Conservation (phyloP, 2,797 vertebrate species). For the Taeniopygia guttata region DNA sequence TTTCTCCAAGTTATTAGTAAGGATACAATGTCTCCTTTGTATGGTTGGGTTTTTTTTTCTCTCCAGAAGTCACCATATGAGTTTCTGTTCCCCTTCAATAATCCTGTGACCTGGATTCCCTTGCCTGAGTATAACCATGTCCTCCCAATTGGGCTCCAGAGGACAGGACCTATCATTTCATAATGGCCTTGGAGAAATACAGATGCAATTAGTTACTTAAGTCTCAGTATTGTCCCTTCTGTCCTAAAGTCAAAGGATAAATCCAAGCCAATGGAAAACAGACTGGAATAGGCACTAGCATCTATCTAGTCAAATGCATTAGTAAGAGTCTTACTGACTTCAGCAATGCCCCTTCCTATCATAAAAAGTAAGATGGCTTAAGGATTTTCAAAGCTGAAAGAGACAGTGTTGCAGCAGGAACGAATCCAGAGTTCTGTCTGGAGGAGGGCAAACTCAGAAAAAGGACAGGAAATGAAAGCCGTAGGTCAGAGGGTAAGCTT, state of each 20-base stretch:
- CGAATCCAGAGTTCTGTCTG: neutral
- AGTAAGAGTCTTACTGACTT: neutral
- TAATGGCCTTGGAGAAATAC: neutral
- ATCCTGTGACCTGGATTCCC: neutral
- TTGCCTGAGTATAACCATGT: neutral
- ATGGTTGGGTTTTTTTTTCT: neutral
- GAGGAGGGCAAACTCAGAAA: neutral
- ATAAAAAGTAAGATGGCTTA: neutral
- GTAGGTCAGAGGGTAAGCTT: neutral
- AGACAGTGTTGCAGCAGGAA: neutral
- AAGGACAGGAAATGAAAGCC: neutral
- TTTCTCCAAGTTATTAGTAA: neutral
- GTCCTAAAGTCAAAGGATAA: neutral
- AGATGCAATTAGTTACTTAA: neutral
- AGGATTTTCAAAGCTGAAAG: neutral
- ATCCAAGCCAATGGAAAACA: neutral
- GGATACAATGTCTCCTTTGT: neutral
- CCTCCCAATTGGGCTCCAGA: fast-evolving
- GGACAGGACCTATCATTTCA: neutral
- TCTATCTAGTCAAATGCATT: neutral
- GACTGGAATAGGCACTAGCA: neutral
- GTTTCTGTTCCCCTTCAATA: neutral
- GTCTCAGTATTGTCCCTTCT: neutral
- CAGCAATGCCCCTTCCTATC: neutral
- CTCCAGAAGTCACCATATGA: neutral